Percentiles rank a stretch among this genome's conserved stretches.
phyloP scores from a whole-genome alignment of 2,113 vertebrate genomes.

The Saimiri boliviensis region DNA sequence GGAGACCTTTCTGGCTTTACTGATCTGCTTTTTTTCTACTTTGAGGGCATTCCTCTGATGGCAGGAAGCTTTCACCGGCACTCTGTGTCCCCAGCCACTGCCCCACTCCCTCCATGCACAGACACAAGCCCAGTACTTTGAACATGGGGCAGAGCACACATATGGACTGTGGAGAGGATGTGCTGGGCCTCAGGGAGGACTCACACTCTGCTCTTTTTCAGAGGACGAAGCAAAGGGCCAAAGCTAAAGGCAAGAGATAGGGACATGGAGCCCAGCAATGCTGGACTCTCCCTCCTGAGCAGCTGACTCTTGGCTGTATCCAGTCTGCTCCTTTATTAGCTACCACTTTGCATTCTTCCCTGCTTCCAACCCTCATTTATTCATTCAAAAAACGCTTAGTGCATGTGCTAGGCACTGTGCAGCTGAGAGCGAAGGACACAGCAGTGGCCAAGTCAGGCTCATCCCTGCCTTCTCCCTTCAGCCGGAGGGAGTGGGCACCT shows the following conservation, averaged over 20 bases:
- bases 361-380: not conserved
- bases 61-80: not conserved
- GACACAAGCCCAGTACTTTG: not conserved
- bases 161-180: not conserved
- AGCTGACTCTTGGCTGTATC: not conserved
- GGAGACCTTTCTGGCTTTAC: not conserved
- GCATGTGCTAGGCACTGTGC: not conserved
- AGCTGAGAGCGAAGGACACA: not conserved
- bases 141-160: not conserved
- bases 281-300: not conserved
- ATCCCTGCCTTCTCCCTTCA: not conserved
- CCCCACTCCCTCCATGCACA: not conserved
- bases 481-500: not conserved
- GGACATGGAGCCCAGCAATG: not conserved
- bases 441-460: not conserved
- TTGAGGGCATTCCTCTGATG: not conserved
- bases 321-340: not conserved
- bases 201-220: not conserved
- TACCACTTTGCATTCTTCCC: not conserved
- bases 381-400: not conserved
- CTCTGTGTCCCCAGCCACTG: not conserved
- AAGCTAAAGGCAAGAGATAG: not conserved
- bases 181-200: not conserved
- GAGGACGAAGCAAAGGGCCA: not conserved
- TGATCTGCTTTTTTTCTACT: not conserved